These are phyloP conservation scores for Geopemphigus sp. DNA, from an alignment of 1,140 invertebrate species.

Conservation along the genomic window DNA sequence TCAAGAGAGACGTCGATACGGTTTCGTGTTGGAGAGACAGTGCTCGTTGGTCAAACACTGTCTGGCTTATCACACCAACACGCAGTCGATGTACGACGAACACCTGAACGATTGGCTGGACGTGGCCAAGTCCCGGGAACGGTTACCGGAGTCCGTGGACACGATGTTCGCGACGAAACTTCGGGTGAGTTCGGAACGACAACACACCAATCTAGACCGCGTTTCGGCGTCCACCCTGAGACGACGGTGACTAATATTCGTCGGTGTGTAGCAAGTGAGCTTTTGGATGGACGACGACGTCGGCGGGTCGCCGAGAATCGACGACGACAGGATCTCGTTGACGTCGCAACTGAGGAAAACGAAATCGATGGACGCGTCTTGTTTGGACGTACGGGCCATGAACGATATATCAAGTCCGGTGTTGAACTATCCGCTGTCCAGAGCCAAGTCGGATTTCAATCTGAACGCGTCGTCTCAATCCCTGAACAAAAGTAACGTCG, in stretches of 20 bases:
- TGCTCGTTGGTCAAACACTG: conserved; percentile 90
- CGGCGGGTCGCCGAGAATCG: conserved; percentile 63
- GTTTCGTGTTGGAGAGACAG: conserved; percentile 87
- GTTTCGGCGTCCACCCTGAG: too few relatives aligned
- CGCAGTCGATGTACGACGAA: conserved; percentile 71
- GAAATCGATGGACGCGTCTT: conserved; percentile 83
- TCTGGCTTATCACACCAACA: conserved; percentile 79
- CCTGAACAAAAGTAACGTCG: conserved; percentile 48
- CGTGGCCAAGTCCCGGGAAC: conserved; percentile 79
- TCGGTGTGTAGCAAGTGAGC: conserved; percentile 64
- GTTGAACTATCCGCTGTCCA: conserved; percentile 60
- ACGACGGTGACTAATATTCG: too few relatives aligned
- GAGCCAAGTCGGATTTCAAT: conserved; percentile 85
- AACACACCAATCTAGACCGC: too few relatives aligned
- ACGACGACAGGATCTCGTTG: conserved; percentile 63
- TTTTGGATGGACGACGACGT: conserved; percentile 72
- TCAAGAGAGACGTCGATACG: conserved; percentile 87
- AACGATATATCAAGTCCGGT: conserved; percentile 58
- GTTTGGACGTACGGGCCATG: conserved; percentile 73
- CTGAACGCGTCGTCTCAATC: conserved; percentile 65
- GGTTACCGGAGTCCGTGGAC: conserved; percentile 75
- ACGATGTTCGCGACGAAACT: conserved; percentile 75
- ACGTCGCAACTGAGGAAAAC: conserved; percentile 78
- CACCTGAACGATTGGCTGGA: conserved; percentile 86
- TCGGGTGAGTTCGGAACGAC: conserved; percentile 59